Evolutionary conservation across 2,113 vertebrate genomes (phyloP).

Genomic region (Taurulus bubalis): DNA sequence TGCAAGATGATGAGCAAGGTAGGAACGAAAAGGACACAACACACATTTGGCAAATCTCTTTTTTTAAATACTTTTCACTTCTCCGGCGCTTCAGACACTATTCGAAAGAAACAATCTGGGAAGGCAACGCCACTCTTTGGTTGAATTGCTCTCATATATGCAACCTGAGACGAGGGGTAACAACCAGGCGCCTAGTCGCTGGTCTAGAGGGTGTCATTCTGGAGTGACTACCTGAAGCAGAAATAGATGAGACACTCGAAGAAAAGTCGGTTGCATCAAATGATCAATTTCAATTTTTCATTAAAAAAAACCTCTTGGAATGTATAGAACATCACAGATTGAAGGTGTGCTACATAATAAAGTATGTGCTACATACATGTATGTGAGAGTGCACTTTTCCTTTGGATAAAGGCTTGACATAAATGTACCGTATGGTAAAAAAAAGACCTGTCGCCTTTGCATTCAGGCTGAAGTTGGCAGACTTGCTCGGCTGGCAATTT

Average conservation of each 20-base stretch:
- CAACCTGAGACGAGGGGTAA: neutral
- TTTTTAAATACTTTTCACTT: neutral
- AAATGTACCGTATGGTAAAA: conserved; percentile 41
- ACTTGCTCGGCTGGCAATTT: conserved; percentile 58
- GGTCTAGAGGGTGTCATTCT: neutral
- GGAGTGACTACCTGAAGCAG: neutral
- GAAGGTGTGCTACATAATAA: conserved; percentile 4
- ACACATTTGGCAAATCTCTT: neutral
- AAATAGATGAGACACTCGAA: neutral
- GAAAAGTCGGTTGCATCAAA: neutral
- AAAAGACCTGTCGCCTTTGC: conserved; percentile 40
- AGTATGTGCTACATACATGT: neutral
- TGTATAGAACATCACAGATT: neutral
- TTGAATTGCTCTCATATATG: neutral
- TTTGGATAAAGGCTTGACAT: conserved; percentile 36
- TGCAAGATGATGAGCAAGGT: neutral
- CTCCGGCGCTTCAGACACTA: neutral
- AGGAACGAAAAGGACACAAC: neutral
- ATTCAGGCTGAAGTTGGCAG: conserved; percentile 43
- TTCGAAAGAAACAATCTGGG: neutral
- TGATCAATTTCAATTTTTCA: neutral
- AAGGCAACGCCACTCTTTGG: neutral
- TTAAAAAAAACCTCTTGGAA: neutral
- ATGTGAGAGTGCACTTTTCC: conserved; percentile 5
- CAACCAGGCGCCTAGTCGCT: neutral